Evolutionary conservation across 2,797 vertebrate genomes (phyloP), one percentile per base, ranked within the genome.

Genomic region (Vireo griseus): DNA sequence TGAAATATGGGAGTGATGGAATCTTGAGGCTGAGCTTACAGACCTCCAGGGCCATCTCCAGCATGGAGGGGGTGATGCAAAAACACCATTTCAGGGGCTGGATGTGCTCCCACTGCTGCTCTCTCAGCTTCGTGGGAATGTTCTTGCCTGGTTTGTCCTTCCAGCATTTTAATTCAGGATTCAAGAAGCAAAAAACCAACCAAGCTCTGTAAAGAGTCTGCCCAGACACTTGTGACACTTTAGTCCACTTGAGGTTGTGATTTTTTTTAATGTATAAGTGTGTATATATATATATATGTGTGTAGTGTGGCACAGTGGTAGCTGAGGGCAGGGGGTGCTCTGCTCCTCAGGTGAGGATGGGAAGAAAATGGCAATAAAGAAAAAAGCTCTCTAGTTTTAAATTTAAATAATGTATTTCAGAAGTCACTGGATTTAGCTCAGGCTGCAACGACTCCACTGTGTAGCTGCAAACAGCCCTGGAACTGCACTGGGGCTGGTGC

Each of bases 371-470:
- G 86, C 87, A 83, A 61, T 75, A 68, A 82, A 78, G 57, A 55
- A 63, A 69, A 79, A 82, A 45, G 31, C 67, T 74, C 47, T 92
- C 45, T 45, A 81, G 12, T 52, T 94, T 79, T 51, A 50, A 72
- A 63, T 68, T 74, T 16, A n/a, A 82, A 50, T 52, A 10, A 35
- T 44, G 62, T 45, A 33, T 79, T 91, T 74, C 62, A 77, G 78
- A 73, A 94, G 51, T 67, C 72, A n/a, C 84, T 94, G 79, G 91
- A 29, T 86, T 96, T 59, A 51, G 65, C 86, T 87, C 81, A 63
- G 78, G 91, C 84, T 89, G 69, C 54, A 39, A 6, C 0, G 1
- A 66, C 40, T 72, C 18, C 26, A 16, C 67, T 87, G 48, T 58
- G 84, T 5, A 68, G 45, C 66, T 84, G 63, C 58, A 72, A 40